Evolutionary conservation across 2,113 vertebrate genomes (phyloP), one percentile per base, ranked within the genome.

Genomic region (Barbus barbus): DNA sequence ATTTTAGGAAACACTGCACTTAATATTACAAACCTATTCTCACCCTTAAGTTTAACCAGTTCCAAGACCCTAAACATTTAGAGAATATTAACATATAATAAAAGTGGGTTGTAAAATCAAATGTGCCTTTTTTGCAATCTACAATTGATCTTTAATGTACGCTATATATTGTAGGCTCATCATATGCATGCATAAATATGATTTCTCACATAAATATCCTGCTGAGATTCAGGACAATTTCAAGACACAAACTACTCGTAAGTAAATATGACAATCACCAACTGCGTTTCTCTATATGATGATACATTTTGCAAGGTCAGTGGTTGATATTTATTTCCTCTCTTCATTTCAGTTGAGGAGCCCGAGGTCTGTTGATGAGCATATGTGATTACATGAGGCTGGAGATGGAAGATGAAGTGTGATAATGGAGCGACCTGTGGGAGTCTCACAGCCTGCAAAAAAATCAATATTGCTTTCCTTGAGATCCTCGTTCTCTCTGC

Each of bases 401-500:
- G 83, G 36, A 83, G 83, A 85, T 80, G 51, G 76, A 85, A 71
- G 81, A 88, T 88, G 84, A 77, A 85, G 84, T 80, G 81, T 81
- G 84, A 88, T 81, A 88, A 85, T 85, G 63, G 67, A 76, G 78
- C 16, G 51, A 85, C 86, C 26, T 82, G 16, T 78, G 76, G 72
- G 84, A 85, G 28, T 87, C 81, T 85, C 53, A 26, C 67, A 83
- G 56, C 44, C 58, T 60, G 60, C 22, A 56, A 36, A 46, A 22
- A 38, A 83, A 88, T 85, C 86, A 72, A 88, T 88, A 85, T 63
- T 79, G 53, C 71, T 80, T 81, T 85, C 79, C 75, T 87, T 78
- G 41, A 80, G 72, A 80, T 74, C 83, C 76, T 81, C 48, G 78
- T 84, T 78, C 56, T 80, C 63, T 72, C 83, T 63, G 72, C 74